Percentiles rank a stretch among this genome's conserved stretches.
These are phyloP conservation scores for Rousettus madagascariensis DNA, from an alignment of 2,797 vertebrate genomes.

Conservation along the genomic window DNA sequence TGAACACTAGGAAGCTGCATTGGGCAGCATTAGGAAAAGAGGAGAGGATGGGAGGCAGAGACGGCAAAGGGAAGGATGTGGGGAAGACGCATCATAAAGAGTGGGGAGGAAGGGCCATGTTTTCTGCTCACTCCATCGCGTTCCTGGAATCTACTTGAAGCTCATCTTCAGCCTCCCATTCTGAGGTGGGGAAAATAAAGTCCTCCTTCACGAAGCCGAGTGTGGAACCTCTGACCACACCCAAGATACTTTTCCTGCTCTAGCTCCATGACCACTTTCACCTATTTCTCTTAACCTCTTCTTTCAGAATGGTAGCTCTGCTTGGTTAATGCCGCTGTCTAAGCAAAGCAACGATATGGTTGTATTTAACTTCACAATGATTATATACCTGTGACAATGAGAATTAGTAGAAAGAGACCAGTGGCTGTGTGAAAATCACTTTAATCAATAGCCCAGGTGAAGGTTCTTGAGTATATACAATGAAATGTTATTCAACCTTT, in stretches of 20 bases:
- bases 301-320: neutral
- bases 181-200: neutral
- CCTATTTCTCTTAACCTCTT: neutral
- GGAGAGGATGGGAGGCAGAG: neutral
- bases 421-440: neutral
- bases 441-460: neutral
- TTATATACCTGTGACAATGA: neutral
- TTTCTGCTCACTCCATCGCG: neutral
- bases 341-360: neutral
- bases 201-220: neutral
- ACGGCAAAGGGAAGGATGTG: slow-evolving; percentile 4
- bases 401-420: neutral
- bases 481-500: neutral
- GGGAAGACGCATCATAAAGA: neutral
- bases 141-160: neutral
- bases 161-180: neutral
- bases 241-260: neutral
- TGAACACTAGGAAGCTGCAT: neutral
- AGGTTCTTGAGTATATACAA: neutral
- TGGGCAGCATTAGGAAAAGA: neutral
- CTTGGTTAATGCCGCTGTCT: neutral
- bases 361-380: neutral
- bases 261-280: neutral
- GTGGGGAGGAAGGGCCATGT: neutral
- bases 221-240: neutral